A percentile compares a stretch with the other conserved stretches of the same genome.
Conservation (phyloP, 2,888 invertebrate genomes). For the Macropis europaea region DNA sequence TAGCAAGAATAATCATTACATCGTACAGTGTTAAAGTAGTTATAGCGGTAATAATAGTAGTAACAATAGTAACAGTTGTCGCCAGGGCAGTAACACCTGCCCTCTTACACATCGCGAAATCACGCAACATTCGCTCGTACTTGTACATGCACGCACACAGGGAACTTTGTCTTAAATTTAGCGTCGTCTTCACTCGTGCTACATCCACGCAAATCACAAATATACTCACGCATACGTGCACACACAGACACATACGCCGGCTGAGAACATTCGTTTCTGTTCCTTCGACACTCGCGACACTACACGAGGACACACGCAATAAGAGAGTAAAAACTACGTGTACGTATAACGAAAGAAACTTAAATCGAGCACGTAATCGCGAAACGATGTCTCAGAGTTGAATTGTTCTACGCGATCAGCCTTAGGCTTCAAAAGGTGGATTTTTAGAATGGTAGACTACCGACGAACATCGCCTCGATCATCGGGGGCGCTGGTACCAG, state of each 20-base stretch:
- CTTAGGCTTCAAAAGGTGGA: slow-evolving; percentile 33
- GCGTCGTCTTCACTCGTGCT: slow-evolving; percentile 9
- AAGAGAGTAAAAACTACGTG: slow-evolving; percentile 51
- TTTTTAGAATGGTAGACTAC: slow-evolving; percentile 94
- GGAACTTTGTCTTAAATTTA: slow-evolving; percentile 53
- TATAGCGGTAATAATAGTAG: slow-evolving; percentile 46
- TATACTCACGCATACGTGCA: not conserved
- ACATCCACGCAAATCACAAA: not conserved
- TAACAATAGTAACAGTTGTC: slow-evolving; percentile 53
- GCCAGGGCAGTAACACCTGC: slow-evolving; percentile 7
- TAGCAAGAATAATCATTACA: slow-evolving; percentile 43
- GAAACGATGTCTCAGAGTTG: slow-evolving; percentile 35
- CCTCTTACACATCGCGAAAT: slow-evolving; percentile 29
- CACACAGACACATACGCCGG: not conserved
- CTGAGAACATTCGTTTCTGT: not conserved
- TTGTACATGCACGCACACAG: slow-evolving; percentile 19
- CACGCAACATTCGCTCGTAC: slow-evolving; percentile 25
- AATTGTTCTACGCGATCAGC: slow-evolving; percentile 56
- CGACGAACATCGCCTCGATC: slow-evolving; percentile 97
- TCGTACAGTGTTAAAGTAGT: slow-evolving; percentile 46
- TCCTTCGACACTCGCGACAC: slow-evolving; percentile 9
- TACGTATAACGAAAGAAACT: slow-evolving; percentile 56
- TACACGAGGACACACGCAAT: slow-evolving; percentile 48
- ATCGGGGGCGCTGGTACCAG: slow-evolving; percentile 94
- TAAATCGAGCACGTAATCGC: slow-evolving; percentile 52